phyloP scores from a whole-genome alignment of 2,797 vertebrate species.

The Poeciliopsis presidionis region DNA sequence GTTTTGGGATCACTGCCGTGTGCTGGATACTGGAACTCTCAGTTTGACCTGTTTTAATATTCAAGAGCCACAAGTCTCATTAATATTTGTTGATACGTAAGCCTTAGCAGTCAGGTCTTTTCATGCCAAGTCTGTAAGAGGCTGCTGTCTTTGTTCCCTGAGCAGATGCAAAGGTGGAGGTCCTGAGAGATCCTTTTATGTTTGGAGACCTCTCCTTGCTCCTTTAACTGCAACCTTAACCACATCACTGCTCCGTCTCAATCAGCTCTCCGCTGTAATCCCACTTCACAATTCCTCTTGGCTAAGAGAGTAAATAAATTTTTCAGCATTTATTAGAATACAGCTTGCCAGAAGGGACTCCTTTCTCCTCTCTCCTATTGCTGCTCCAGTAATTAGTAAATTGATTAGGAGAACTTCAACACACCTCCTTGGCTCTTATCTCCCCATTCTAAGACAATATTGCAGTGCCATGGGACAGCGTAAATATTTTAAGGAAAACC shows the following conservation, averaged over 20 bases:
- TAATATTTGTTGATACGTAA: conserved; percentile 72
- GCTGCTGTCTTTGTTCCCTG: conserved; percentile 52
- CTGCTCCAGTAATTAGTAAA: conserved; percentile 85
- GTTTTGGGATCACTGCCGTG: conserved; percentile 19
- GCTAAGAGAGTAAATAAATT: conserved; percentile 81
- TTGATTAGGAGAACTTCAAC: conserved; percentile 86
- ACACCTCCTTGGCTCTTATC: conserved; percentile 84
- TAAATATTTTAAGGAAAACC: conserved; percentile 88
- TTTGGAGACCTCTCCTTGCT: conserved; percentile 71
- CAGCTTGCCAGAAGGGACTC: conserved; percentile 83
- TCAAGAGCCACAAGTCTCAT: conserved; percentile 66
- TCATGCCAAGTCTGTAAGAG: conserved; percentile 67
- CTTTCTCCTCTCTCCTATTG: conserved; percentile 78
- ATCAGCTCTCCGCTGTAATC: conserved; percentile 76
- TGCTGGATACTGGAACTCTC: conserved; percentile 27
- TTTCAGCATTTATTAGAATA: conserved; percentile 85
- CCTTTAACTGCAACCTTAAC: conserved; percentile 72
- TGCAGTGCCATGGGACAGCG: conserved; percentile 78
- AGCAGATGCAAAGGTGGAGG: conserved; percentile 76
- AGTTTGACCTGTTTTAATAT: conserved; percentile 58
- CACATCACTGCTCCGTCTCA: conserved; percentile 69
- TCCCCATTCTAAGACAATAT: conserved; percentile 83
- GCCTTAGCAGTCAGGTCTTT: conserved; percentile 71
- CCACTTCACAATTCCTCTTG: conserved; percentile 81
- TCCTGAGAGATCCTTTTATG: conserved; percentile 76